A percentile compares a stretch with the other conserved stretches of the same genome.
These are phyloP conservation scores for Panagrolaimus sp. DNA, from an alignment of 1,140 invertebrate species.

Conservation along the genomic window DNA sequence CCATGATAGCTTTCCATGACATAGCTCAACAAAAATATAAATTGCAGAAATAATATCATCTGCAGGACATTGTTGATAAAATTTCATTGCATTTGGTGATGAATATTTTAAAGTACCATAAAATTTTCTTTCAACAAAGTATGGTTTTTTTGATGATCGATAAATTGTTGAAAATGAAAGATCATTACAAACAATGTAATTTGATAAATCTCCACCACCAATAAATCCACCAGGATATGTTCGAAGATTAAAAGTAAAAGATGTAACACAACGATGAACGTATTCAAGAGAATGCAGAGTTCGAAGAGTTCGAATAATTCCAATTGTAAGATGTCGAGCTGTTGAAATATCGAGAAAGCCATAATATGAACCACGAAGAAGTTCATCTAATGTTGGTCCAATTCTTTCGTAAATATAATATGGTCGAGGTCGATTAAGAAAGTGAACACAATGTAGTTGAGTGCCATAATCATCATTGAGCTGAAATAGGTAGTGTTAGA, in stretches of 20 bases:
- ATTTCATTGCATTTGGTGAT: background rate
- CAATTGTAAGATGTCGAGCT: constrained; percentile 13
- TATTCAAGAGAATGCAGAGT: constrained; percentile 5
- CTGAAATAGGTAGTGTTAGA: too few species aligned
- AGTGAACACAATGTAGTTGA: background rate
- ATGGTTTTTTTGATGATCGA: constrained; percentile 4
- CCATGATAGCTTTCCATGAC: constrained; percentile 18
- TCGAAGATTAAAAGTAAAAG: constrained; percentile 15
- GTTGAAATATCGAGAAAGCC: constrained; percentile 17
- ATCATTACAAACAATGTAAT: constrained; percentile 15
- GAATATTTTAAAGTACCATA: constrained; percentile 19
- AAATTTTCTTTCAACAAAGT: background rate
- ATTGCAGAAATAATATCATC: constrained; percentile 17
- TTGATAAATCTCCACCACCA: background rate
- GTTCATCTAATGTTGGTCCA: constrained; percentile 13
- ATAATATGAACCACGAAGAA: constrained; percentile 4
- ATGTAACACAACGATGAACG: constrained; percentile 18
- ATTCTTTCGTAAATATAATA: constrained; percentile 16
- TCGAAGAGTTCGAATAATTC: constrained; percentile 11
- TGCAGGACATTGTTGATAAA: background rate
- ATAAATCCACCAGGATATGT: background rate
- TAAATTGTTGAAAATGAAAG: background rate
- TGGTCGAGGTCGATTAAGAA: constrained; percentile 10
- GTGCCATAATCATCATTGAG: background rate
- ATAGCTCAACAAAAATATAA: constrained; percentile 14